Conservation (phyloP, 2,888 invertebrate species). For the Imbricaverruca yamaguchii region DNA sequence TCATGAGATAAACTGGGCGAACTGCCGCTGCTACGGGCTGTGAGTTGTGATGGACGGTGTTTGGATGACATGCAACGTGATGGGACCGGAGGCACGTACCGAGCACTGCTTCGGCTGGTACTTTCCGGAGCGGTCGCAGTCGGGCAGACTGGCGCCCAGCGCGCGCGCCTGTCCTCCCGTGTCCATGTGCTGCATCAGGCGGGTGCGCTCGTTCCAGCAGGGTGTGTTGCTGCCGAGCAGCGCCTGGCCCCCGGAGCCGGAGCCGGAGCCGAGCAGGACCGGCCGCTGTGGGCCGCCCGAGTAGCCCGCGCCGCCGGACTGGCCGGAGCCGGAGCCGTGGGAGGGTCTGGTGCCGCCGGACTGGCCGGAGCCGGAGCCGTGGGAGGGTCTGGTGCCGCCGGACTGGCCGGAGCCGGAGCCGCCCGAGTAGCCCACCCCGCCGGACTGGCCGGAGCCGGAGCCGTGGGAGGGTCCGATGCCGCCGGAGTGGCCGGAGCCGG, state of each 20-base stretch:
- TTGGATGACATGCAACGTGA: too few species aligned
- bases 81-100: background rate
- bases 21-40: too few species aligned
- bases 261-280: background rate
- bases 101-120: constrained; percentile 29
- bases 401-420: constrained; percentile 28
- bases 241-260: background rate
- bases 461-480: constrained; percentile 24
- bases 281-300: background rate
- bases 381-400: constrained; percentile 29
- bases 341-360: background rate
- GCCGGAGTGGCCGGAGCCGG: constrained; percentile 22
- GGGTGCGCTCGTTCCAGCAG: background rate
- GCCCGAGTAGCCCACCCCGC: constrained; percentile 28
- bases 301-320: background rate
- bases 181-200: background rate
- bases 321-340: background rate
- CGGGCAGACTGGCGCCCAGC: constrained; percentile 23
- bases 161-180: background rate
- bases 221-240: background rate
- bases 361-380: constrained; percentile 23
- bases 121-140: constrained; percentile 22
- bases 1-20: too few species aligned
- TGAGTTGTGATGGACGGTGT: too few species aligned
- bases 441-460: constrained; percentile 23